A percentile compares a stretch with the other conserved stretches of the same genome.
These are phyloP conservation scores for Varroa destructor DNA, from an alignment of 1,140 invertebrate species.

Conservation along the genomic window DNA sequence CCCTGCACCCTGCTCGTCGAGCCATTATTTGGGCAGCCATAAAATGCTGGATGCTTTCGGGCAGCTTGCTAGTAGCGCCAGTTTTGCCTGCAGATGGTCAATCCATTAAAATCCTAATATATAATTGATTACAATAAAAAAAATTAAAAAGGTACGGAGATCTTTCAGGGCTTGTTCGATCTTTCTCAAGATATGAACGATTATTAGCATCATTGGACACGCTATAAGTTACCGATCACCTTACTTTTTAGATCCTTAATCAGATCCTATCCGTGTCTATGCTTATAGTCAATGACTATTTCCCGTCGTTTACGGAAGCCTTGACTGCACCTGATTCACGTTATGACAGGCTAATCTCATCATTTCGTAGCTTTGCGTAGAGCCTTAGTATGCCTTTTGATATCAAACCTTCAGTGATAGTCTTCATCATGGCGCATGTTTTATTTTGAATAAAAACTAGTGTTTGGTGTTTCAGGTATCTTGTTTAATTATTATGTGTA, in stretches of 20 bases:
- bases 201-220: slow-evolving; percentile 72
- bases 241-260: slow-evolving; percentile 78
- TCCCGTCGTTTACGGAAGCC: slow-evolving; percentile 76
- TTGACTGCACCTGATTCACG: slow-evolving; percentile 69
- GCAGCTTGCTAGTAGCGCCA: slow-evolving; percentile 79
- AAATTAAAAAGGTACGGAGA: slow-evolving; percentile 42
- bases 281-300: slow-evolving; percentile 79
- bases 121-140: slow-evolving; percentile 39
- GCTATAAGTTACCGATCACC: slow-evolving; percentile 75
- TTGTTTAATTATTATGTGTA: too few relatives aligned
- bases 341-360: slow-evolving; percentile 79
- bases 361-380: slow-evolving; percentile 88
- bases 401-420: slow-evolving; percentile 47
- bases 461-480: too few relatives aligned
- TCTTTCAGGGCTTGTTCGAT: slow-evolving; percentile 67
- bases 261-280: slow-evolving; percentile 76
- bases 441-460: too few relatives aligned
- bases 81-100: slow-evolving; percentile 50
- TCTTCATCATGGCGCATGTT: too few relatives aligned
- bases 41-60: slow-evolving; percentile 76
- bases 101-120: slow-evolving; percentile 40
- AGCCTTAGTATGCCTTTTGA: slow-evolving; percentile 67
- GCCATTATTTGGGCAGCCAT: slow-evolving; percentile 49
- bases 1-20: neutral
- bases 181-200: slow-evolving; percentile 70